Conservation (phyloP, 2,113 vertebrate genomes). For the Fregata magnificens region DNA sequence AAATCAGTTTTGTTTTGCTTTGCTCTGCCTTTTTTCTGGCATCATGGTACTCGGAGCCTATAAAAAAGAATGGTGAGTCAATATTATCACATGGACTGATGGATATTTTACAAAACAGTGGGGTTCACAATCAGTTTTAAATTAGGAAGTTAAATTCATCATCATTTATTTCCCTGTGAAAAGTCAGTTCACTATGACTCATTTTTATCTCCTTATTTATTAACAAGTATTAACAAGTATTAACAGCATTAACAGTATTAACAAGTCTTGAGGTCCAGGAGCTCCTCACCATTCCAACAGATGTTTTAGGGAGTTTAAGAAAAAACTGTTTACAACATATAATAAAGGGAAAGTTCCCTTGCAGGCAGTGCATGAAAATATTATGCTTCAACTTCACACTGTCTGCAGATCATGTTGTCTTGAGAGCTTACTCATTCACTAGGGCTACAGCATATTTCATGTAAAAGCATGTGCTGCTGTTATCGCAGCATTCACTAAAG, state of each 20-base stretch:
- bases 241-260: background rate
- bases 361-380: background rate
- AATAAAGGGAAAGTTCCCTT: background rate
- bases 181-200: background rate
- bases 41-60: accelerated
- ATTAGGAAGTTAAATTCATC: background rate
- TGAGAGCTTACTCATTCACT: background rate
- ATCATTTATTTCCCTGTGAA: background rate
- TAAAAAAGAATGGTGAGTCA: background rate
- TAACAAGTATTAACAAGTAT: background rate
- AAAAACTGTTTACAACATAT: background rate
- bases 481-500: background rate
- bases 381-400: background rate
- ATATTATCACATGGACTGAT: background rate
- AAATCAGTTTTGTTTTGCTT: background rate
- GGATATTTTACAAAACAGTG: background rate
- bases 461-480: background rate
- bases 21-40: background rate
- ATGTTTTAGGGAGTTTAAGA: background rate
- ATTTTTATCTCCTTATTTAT: background rate
- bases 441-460: background rate
- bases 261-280: background rate
- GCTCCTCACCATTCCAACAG: background rate
- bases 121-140: background rate
- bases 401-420: background rate